phyloP scores from a whole-genome alignment of 92 coral and sea anemone species.

The Montipora capitata region DNA sequence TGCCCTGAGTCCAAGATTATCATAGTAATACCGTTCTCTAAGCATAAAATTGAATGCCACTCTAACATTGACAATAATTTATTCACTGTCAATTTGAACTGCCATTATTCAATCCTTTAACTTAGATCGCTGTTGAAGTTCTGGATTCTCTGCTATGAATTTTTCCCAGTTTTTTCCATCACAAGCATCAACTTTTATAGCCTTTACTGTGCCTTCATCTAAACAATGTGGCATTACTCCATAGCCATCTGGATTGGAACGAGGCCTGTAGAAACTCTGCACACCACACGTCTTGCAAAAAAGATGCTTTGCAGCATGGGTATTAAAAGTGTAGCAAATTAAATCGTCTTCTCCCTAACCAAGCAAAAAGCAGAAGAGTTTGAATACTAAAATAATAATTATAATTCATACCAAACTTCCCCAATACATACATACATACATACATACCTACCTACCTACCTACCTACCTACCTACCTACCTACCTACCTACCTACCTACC shows the following conservation, averaged over 20 bases:
- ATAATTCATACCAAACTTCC: too few relatives aligned
- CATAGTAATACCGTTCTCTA: too few relatives aligned
- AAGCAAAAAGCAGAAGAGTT: background rate
- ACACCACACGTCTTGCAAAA: conserved; percentile 99
- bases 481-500: too few relatives aligned
- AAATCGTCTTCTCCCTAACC: conserved; percentile 92
- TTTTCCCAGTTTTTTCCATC: conserved; percentile 97
- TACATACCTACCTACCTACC: too few relatives aligned
- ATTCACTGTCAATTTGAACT: background rate
- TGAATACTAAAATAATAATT: too few relatives aligned
- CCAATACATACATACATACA: too few relatives aligned
- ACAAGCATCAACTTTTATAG: conserved; percentile 70
- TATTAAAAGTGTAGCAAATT: conserved; percentile 93
- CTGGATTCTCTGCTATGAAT: conserved; percentile 81
- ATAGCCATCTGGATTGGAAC: conserved; percentile 95
- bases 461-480: too few relatives aligned
- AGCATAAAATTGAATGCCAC: too few relatives aligned
- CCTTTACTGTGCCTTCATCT: conserved; percentile 89
- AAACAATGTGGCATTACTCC: conserved; percentile 98
- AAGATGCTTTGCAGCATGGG: conserved; percentile 89
- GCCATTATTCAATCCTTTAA: background rate
- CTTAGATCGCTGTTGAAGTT: conserved; percentile 76
- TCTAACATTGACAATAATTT: background rate
- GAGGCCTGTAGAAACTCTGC: conserved; percentile 96
- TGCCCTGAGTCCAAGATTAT: too few relatives aligned